phyloP scores from a whole-genome alignment of 2,797 vertebrate species.

The Petrocephalus sullivani region DNA sequence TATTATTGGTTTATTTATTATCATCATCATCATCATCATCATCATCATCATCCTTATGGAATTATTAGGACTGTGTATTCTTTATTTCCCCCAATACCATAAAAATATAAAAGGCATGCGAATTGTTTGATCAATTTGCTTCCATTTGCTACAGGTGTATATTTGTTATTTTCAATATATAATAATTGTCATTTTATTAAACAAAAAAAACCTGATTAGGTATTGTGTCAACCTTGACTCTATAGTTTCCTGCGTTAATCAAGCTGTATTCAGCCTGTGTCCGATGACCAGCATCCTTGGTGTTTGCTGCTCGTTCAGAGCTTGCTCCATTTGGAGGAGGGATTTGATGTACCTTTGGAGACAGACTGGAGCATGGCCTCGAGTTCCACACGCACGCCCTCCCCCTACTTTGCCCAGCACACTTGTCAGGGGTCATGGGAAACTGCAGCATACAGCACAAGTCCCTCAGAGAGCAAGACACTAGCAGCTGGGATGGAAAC shows the following conservation, averaged over 20 bases:
- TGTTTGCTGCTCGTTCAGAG: slow-evolving; percentile 34
- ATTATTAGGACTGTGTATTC: too few relatives aligned
- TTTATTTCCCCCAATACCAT: too few relatives aligned
- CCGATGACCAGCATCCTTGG: slow-evolving; percentile 11
- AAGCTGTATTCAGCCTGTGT: slow-evolving; percentile 19
- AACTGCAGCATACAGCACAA: slow-evolving; percentile 46
- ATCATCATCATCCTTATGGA: not conserved
- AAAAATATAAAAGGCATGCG: not conserved
- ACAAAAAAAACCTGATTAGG: not conserved
- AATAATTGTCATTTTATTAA: not conserved
- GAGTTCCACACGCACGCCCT: not conserved
- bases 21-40: not conserved
- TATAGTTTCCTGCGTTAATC: not conserved
- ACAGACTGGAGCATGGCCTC: slow-evolving; percentile 30
- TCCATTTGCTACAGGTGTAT: not conserved
- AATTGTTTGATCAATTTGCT: not conserved
- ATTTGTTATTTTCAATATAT: not conserved
- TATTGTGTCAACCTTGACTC: not conserved
- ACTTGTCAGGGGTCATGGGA: slow-evolving; percentile 42
- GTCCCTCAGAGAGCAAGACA: slow-evolving; percentile 45
- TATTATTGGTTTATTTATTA: not conserved
- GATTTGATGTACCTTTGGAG: slow-evolving; percentile 8
- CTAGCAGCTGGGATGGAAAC: slow-evolving; percentile 50
- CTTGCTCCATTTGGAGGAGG: slow-evolving; percentile 34
- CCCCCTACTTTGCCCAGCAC: slow-evolving; percentile 26